Evolutionary conservation across 37 sponge, comb jelly and placozoan genomes (phyloP).

Genomic region (Eunapius fragilis): DNA sequence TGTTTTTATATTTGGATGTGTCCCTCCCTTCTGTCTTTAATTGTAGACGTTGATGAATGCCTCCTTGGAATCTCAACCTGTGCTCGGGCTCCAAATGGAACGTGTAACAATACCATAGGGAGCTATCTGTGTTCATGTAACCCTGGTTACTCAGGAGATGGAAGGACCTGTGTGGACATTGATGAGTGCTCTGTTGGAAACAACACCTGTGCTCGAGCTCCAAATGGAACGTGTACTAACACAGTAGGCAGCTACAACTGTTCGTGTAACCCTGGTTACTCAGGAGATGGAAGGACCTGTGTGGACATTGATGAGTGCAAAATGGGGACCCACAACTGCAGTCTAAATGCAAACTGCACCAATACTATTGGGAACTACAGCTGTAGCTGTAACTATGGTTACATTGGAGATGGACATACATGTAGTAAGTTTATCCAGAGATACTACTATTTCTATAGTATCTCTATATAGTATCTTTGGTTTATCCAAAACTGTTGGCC

Average conservation of each 20-base stretch:
- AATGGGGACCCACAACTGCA: neutral
- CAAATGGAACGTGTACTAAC: slow-evolving; percentile 26
- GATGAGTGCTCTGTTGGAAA: slow-evolving; percentile 23
- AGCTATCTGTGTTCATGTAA: neutral
- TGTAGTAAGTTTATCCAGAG: neutral
- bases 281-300: slow-evolving; percentile 34
- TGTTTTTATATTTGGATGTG: neutral
- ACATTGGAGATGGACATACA: slow-evolving; percentile 26
- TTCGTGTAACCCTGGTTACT: slow-evolving; percentile 37
- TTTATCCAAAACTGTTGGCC: too few species aligned
- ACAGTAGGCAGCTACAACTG: slow-evolving; percentile 25
- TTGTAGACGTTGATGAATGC: neutral
- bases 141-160: neutral
- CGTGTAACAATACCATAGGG: neutral
- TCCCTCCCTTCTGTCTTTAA: too few species aligned
- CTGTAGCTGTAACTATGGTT: slow-evolving; percentile 37
- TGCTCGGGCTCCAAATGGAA: neutral
- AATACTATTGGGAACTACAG: slow-evolving; percentile 26
- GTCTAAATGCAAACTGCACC: neutral
- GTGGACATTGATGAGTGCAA: slow-evolving; percentile 34
- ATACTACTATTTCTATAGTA: too few species aligned
- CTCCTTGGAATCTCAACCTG: neutral
- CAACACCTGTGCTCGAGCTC: slow-evolving; percentile 2
- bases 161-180: slow-evolving; percentile 18
- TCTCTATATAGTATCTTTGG: too few species aligned